Evolutionary conservation across 2,797 vertebrate genomes (phyloP).

Genomic region (Ctenopoma multispine): DNA sequence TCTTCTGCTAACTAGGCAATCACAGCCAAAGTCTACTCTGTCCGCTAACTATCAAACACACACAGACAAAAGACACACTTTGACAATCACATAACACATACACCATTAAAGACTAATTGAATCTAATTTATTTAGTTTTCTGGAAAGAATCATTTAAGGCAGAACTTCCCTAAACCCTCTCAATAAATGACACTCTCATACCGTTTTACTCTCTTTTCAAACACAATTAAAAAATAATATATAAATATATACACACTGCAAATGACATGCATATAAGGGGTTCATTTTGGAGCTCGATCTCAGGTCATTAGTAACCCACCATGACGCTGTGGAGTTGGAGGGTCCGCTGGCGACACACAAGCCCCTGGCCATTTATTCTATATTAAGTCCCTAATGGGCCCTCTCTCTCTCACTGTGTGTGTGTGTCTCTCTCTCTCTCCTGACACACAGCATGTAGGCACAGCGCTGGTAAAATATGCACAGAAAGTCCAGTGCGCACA

Average conservation of each 20-base stretch:
- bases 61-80: slow-evolving; percentile 59
- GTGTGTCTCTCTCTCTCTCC: slow-evolving; percentile 46
- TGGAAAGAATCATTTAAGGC: slow-evolving; percentile 83
- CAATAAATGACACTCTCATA: slow-evolving; percentile 82
- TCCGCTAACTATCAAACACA: slow-evolving; percentile 58
- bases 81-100: slow-evolving; percentile 79
- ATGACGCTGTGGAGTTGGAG: slow-evolving; percentile 92
- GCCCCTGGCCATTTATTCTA: slow-evolving; percentile 99
- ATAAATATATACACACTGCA: slow-evolving; percentile 99
- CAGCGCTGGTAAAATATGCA: slow-evolving; percentile 93
- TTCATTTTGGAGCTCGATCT: slow-evolving; percentile 97
- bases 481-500: slow-evolving; percentile 89
- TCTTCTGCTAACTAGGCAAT: slow-evolving; percentile 75
- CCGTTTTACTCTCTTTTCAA: slow-evolving; percentile 97
- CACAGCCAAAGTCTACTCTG: slow-evolving; percentile 58
- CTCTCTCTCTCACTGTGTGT: slow-evolving; percentile 69
- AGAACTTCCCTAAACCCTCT: slow-evolving; percentile 77
- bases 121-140: slow-evolving; percentile 98
- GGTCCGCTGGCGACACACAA: slow-evolving; percentile 95
- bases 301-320: slow-evolving; percentile 99
- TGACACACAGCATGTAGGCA: slow-evolving; percentile 79
- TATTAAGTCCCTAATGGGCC: slow-evolving; percentile 99
- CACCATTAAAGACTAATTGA: slow-evolving; percentile 94
- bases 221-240: slow-evolving; percentile 99
- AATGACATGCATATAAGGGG: slow-evolving; percentile 99